These are phyloP conservation scores for Chaetodon trifascialis DNA, from an alignment of 2,113 vertebrate genomes.

Conservation along the genomic window DNA sequence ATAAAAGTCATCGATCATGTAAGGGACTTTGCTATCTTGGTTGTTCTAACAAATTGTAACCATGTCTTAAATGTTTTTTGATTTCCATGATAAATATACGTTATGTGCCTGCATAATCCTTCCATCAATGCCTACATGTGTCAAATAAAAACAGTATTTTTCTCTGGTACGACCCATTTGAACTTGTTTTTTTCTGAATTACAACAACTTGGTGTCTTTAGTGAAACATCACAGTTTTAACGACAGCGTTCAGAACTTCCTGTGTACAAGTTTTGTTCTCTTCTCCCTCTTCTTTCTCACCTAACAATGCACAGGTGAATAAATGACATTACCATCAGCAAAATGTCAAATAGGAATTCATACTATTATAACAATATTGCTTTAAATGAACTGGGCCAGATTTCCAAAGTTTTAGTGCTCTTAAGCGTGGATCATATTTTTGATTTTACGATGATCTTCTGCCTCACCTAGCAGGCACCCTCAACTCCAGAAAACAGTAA, in stretches of 20 bases:
- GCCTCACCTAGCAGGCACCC: background rate
- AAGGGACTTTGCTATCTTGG: conserved; percentile 56
- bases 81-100: conserved; percentile 72
- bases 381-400: background rate
- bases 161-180: conserved; percentile 55
- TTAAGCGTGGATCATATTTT: background rate
- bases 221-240: conserved; percentile 12
- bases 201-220: background rate
- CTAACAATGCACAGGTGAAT: too few relatives aligned
- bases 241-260: background rate
- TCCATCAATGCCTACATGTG: conserved; percentile 74
- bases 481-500: background rate
- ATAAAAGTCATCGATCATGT: conserved; percentile 63
- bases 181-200: background rate
- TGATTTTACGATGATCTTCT: background rate
- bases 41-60: conserved; percentile 67
- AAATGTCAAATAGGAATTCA: too few relatives aligned
- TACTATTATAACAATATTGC: too few relatives aligned
- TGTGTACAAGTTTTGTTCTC: conserved; percentile 9
- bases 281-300: too few relatives aligned
- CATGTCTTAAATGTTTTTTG: conserved; percentile 69
- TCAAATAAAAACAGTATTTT: conserved; percentile 76
- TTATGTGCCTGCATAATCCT: conserved; percentile 78
- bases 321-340: too few relatives aligned
- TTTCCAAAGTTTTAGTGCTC: background rate